Conservation (phyloP, 2,113 vertebrate species). For the Periophthalmus modestus region DNA sequence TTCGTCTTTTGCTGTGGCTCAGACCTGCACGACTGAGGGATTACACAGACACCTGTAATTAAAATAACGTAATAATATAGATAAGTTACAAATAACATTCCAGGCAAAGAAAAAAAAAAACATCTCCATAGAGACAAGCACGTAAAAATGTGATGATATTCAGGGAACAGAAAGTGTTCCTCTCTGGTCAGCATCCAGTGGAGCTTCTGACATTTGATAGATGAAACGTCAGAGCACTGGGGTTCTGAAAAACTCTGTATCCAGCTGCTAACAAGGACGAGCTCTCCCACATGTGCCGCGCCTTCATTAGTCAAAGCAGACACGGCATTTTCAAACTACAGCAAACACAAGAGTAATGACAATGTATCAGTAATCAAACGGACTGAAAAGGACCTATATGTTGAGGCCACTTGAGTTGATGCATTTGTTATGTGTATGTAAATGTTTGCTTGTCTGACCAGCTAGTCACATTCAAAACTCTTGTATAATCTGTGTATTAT, state of each 20-base stretch:
- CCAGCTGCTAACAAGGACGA: constrained; percentile 15
- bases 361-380: too few relatives aligned
- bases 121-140: too few relatives aligned
- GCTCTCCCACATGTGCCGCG: neutral
- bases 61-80: neutral
- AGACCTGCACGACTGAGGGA: too few relatives aligned
- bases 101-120: too few relatives aligned
- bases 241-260: neutral
- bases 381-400: too few relatives aligned
- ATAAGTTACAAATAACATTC: too few relatives aligned
- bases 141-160: neutral
- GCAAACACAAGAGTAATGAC: neutral
- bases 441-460: too few relatives aligned
- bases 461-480: too few relatives aligned
- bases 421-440: too few relatives aligned
- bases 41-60: neutral
- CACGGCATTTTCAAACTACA: neutral
- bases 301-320: constrained; percentile 5
- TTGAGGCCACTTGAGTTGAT: too few relatives aligned
- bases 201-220: neutral
- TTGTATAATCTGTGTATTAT: too few relatives aligned
- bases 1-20: too few relatives aligned
- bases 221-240: neutral
- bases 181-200: neutral
- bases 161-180: neutral